phyloP scores from a whole-genome alignment of 2,888 invertebrate species.

The Cactoblastis cactorum region DNA sequence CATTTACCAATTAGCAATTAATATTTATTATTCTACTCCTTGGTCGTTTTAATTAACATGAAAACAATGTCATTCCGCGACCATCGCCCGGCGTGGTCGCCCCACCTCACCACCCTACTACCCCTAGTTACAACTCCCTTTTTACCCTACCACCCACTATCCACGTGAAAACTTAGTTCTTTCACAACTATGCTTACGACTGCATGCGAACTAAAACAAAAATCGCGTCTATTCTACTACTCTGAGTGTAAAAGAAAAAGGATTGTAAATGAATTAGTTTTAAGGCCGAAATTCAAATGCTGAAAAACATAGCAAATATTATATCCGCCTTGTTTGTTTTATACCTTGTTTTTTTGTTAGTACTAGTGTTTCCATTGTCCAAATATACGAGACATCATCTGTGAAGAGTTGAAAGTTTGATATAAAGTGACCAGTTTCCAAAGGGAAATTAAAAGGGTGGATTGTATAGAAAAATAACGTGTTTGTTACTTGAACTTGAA shows the following conservation, averaged over 20 bases:
- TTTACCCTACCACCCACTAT: slow-evolving; percentile 16
- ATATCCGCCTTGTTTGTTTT: slow-evolving; percentile 58
- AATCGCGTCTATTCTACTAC: not conserved
- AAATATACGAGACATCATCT: slow-evolving; percentile 43
- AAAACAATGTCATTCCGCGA: slow-evolving; percentile 11
- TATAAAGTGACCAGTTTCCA: not conserved
- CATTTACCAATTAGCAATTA: no score
- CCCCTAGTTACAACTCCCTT: slow-evolving; percentile 11
- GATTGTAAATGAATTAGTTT: not conserved
- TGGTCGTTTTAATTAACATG: slow-evolving; percentile 1
- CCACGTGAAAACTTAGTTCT: slow-evolving; percentile 39
- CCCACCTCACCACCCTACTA: slow-evolving; percentile 14
- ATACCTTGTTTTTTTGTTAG: slow-evolving; percentile 58
- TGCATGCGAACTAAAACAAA: slow-evolving; percentile 24
- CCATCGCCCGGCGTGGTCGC: not conserved
- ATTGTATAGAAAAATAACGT: not conserved
- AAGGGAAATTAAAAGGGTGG: not conserved
- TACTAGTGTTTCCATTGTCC: slow-evolving; percentile 63
- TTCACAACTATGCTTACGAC: slow-evolving; percentile 28
- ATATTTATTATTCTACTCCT: no score
- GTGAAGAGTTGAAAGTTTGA: not conserved
- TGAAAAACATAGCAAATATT: slow-evolving; percentile 45
- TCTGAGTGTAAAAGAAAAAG: not conserved
- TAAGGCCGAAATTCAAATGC: slow-evolving; percentile 17
- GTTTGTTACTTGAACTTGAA: not conserved